Evolutionary conservation across 2,888 invertebrate genomes (phyloP).

Genomic region (Bugulina stolonifera): DNA sequence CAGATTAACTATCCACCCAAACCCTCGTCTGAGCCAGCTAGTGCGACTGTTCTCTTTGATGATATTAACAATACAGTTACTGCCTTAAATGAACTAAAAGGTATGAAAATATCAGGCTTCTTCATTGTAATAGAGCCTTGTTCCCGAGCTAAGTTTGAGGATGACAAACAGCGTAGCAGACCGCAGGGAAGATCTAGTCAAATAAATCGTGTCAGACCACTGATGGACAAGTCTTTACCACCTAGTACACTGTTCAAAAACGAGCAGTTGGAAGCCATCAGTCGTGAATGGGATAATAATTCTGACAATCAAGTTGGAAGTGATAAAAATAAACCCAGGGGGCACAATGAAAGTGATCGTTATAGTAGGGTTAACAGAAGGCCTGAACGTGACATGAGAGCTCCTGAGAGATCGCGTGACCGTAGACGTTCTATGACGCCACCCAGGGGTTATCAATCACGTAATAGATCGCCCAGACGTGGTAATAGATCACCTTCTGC

Average conservation of each 20-base stretch:
- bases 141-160: background rate
- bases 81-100: conserved; percentile 18
- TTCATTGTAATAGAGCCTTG: conserved; percentile 5
- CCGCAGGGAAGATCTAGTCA: background rate
- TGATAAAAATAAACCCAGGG: too few species aligned
- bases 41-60: background rate
- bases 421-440: background rate
- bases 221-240: too few species aligned
- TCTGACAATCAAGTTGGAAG: too few species aligned
- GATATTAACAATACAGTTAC: background rate
- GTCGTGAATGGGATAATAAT: too few species aligned
- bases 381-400: background rate
- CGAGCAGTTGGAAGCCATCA: too few species aligned
- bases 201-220: background rate
- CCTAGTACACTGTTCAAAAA: too few species aligned
- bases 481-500: background rate
- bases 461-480: background rate
- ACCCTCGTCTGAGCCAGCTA: background rate
- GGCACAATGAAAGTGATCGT: background rate
- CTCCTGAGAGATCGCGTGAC: background rate
- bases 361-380: background rate
- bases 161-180: background rate
- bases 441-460: background rate
- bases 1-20: background rate
- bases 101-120: background rate